Conservation (phyloP, 2,113 vertebrate genomes). For the Triplophysa siluroides region DNA sequence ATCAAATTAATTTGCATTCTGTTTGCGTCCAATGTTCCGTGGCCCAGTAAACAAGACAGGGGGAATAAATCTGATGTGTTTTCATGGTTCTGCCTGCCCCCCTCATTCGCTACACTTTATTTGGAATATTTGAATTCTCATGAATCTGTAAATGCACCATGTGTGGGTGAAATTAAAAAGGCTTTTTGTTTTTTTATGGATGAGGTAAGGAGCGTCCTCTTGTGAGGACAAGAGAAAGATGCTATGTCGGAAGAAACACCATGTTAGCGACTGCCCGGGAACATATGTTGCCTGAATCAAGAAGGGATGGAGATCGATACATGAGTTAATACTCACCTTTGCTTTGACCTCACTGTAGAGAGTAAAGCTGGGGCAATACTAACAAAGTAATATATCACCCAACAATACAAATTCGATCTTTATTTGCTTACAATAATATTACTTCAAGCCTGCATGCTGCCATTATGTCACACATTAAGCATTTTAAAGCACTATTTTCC, state of each 20-base stretch:
- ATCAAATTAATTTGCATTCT: slow-evolving; percentile 85
- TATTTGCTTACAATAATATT: no score
- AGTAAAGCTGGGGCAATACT: background rate
- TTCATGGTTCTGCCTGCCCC: slow-evolving; percentile 77
- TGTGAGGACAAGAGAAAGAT: slow-evolving; percentile 42
- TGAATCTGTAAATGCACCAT: slow-evolving; percentile 75
- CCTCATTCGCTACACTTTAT: slow-evolving; percentile 78
- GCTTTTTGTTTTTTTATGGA: slow-evolving; percentile 29
- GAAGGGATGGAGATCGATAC: slow-evolving; percentile 21
- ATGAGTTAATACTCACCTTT: background rate
- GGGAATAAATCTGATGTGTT: slow-evolving; percentile 82
- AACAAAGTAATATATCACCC: no score
- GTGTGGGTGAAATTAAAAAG: slow-evolving; percentile 57
- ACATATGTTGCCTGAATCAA: slow-evolving; percentile 41
- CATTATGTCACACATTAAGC: no score
- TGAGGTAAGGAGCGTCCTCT: slow-evolving; percentile 47
- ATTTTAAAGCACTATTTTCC: no score
- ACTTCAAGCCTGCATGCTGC: no score
- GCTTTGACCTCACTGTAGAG: background rate
- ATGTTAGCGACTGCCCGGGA: slow-evolving; percentile 32
- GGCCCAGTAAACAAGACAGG: slow-evolving; percentile 82
- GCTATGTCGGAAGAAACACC: slow-evolving; percentile 38
- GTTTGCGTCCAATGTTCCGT: slow-evolving; percentile 81
- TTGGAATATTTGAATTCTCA: slow-evolving; percentile 78
- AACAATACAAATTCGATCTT: no score